Conservation (phyloP, 2,888 invertebrate species). For the Agonopterix heracliana region DNA sequence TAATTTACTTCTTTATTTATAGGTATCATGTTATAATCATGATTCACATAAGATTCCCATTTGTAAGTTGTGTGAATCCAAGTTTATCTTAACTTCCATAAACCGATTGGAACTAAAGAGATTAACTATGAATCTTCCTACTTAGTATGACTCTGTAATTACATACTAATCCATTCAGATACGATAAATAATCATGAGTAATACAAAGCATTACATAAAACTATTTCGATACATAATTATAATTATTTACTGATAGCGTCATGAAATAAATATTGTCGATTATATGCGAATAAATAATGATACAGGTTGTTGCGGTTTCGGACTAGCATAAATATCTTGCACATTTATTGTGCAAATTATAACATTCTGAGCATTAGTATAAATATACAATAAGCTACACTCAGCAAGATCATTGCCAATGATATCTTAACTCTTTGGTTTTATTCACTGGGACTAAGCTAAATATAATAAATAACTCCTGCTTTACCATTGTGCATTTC, state of each 20-base stretch:
- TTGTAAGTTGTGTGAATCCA: neutral
- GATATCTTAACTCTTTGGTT: conserved; percentile 62
- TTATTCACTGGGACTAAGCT: conserved; percentile 47
- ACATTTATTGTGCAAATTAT: conserved; percentile 25
- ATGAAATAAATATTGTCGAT: conserved; percentile 32
- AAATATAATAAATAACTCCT: conserved; percentile 40
- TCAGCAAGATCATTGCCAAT: conserved; percentile 34
- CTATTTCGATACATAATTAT: conserved; percentile 17
- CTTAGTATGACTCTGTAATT: too few species aligned
- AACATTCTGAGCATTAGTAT: conserved; percentile 30
- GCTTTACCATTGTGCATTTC: conserved; percentile 31
- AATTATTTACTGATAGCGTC: conserved; percentile 20
- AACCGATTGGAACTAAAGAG: conserved; percentile 30
- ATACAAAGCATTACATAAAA: conserved; percentile 37
- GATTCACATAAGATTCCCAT: neutral
- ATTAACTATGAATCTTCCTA: too few species aligned
- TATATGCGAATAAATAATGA: conserved; percentile 53
- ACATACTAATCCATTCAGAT: conserved; percentile 3
- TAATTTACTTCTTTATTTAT: too few species aligned
- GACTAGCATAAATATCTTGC: conserved; percentile 56
- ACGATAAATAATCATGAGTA: conserved; percentile 41
- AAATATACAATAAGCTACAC: conserved; percentile 35
- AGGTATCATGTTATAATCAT: neutral
- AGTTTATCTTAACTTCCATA: conserved; percentile 31
- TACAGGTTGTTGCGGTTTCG: conserved; percentile 55